phyloP scores from a whole-genome alignment of 2,797 vertebrate species.

The Neosalanx taihuensis region DNA sequence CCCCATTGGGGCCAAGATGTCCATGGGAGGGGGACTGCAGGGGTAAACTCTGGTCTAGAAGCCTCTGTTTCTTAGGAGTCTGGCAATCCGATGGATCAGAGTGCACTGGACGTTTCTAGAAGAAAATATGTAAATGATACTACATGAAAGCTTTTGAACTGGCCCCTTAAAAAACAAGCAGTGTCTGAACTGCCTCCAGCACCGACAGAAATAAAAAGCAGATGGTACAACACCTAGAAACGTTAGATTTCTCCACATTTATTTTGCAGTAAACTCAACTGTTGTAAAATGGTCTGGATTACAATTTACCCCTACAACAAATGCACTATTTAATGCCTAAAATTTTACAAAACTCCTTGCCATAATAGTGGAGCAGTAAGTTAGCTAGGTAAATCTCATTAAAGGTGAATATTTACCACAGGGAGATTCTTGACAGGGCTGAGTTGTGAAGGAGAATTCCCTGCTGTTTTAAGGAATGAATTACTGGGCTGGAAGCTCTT shows the following conservation, averaged over 20 bases:
- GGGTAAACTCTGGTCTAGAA: slow-evolving; percentile 65
- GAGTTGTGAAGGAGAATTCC: slow-evolving; percentile 74
- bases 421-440: slow-evolving; percentile 76
- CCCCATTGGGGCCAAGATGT: slow-evolving; percentile 52
- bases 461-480: slow-evolving; percentile 71
- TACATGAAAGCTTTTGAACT: slow-evolving; percentile 20
- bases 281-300: not conserved
- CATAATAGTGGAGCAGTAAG: slow-evolving; percentile 18
- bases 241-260: slow-evolving; percentile 4
- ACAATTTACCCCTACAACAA: slow-evolving; percentile 14
- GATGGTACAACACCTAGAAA: slow-evolving; percentile 36
- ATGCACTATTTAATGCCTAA: slow-evolving; percentile 15
- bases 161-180: slow-evolving; percentile 28
- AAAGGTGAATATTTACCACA: slow-evolving; percentile 68
- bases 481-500: slow-evolving; percentile 69
- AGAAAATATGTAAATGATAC: slow-evolving; percentile 11
- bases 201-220: slow-evolving; percentile 40
- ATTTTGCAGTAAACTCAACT: slow-evolving; percentile 8
- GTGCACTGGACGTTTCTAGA: slow-evolving; percentile 76
- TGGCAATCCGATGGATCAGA: slow-evolving; percentile 64
- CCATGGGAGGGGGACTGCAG: slow-evolving; percentile 60
- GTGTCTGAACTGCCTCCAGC: slow-evolving; percentile 22
- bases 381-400: slow-evolving; percentile 20
- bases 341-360: slow-evolving; percentile 3
- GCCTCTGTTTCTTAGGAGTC: slow-evolving; percentile 74